Evolutionary conservation across 2,888 invertebrate species (phyloP), one percentile per base, ranked within the genome.

Genomic region (Drosophila gaucha): DNA sequence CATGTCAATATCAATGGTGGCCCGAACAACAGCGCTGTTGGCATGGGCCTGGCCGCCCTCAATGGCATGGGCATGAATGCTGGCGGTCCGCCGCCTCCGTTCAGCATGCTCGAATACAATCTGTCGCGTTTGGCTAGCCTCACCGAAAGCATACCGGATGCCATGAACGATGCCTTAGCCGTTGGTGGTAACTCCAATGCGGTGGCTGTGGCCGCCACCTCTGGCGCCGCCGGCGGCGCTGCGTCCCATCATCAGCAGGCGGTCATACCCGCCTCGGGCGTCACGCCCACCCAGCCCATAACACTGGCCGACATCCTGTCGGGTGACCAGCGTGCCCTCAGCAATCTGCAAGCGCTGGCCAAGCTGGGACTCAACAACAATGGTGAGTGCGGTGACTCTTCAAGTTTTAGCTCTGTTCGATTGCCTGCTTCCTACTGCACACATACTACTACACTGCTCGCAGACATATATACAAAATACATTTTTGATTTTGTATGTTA

Each of bases 341-440:
- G 96, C 91, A 98, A 97, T 92, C 93, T 98, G 74, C 97, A 97
- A 90, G 97, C 97, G 26, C 94, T 98, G 64, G 97, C 97, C 63
- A 97, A 97, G 92, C 93, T 97, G 58, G 97, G 97, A 88, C 91
- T 95, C 50, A 94, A 94, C 72, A 92, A 91, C 85, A 93, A 94
- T 87, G 95, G 95, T 95, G 90, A 93, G 93, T 90, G 22, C 8
- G 18, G 18, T 4, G 12, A 14, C 20, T 30, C 1, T 28, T 9
- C 12, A n/a, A 30, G 4, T 33, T 4, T 16, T 18, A 30, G 30
- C 28, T 44, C 28, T 44, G n/a, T 12, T 26, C 22, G 20, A 30
- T 22, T 33, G 47, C 47, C 33, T 47, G 47, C 33, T 47, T 47
- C 33, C 47, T 14, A 10, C 24, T 24, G 24, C n/a, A 38, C 38